Conservation (phyloP, 2,113 vertebrate genomes). For the Peromyscus californicus region DNA sequence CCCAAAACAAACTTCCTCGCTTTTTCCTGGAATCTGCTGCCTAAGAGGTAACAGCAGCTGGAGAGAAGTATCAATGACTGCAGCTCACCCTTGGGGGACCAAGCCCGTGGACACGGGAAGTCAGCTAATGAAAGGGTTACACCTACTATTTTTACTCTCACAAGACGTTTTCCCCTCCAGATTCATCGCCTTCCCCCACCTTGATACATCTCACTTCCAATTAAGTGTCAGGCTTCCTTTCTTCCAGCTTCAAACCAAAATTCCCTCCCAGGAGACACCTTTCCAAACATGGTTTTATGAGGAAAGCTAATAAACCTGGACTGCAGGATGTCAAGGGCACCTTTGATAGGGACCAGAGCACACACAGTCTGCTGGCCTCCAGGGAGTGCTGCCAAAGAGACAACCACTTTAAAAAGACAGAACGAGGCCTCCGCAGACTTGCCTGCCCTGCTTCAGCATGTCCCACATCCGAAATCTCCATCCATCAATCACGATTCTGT, state of each 20-base stretch:
- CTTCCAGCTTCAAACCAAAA: slow-evolving; percentile 72
- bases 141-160: slow-evolving; percentile 71
- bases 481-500: slow-evolving; percentile 59
- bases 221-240: slow-evolving; percentile 65
- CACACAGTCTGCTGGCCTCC: slow-evolving; percentile 42
- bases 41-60: neutral
- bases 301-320: slow-evolving; percentile 53
- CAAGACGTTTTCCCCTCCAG: slow-evolving; percentile 65
- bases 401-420: slow-evolving; percentile 68
- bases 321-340: neutral
- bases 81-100: neutral
- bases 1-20: neutral
- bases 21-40: neutral
- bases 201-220: slow-evolving; percentile 56
- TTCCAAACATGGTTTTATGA: slow-evolving; percentile 67
- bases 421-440: neutral
- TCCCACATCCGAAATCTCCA: slow-evolving; percentile 73
- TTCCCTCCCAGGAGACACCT: slow-evolving; percentile 63
- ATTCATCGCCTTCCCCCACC: slow-evolving; percentile 4
- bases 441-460: neutral
- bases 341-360: slow-evolving; percentile 60
- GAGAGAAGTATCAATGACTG: neutral
- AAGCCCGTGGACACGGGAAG: neutral
- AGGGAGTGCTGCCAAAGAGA: neutral
- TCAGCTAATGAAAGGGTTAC: slow-evolving; percentile 50